Evolutionary conservation across 2,888 invertebrate species (phyloP).

Genomic region (Apotomis turbidana): DNA sequence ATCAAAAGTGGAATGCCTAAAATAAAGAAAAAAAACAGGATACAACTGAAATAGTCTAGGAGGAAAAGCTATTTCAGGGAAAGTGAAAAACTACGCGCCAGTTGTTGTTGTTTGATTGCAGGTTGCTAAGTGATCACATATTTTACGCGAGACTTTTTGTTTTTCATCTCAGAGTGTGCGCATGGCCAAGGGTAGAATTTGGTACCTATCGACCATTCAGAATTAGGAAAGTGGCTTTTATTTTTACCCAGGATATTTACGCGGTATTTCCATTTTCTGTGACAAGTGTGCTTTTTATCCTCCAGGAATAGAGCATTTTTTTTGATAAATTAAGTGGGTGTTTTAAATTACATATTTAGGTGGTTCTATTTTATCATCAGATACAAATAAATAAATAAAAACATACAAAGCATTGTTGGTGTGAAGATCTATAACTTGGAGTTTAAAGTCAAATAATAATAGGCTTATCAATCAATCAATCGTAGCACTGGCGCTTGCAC

Average conservation of each 20-base stretch:
- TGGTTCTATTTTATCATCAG: too few species aligned
- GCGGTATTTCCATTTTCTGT: too few species aligned
- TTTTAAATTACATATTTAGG: too few species aligned
- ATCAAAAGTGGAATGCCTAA: not conserved
- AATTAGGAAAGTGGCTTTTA: constrained; percentile 33
- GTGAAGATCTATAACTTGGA: too few species aligned
- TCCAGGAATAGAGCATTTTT: too few species aligned
- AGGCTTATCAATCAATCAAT: too few species aligned
- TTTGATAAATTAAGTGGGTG: too few species aligned
- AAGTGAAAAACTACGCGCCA: constrained; percentile 68
- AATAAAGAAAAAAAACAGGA: not conserved
- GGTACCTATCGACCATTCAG: constrained; percentile 48
- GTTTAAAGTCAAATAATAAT: too few species aligned
- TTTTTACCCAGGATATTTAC: not conserved
- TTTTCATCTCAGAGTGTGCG: constrained; percentile 59
- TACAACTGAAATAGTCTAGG: constrained; percentile 3
- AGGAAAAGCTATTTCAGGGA: constrained; percentile 54
- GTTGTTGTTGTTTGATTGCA: constrained; percentile 76
- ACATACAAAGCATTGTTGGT: too few species aligned
- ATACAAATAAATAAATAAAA: too few species aligned
- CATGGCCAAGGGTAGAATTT: constrained; percentile 47
- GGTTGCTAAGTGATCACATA: constrained; percentile 82
- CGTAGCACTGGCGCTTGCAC: too few species aligned
- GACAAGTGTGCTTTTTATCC: too few species aligned
- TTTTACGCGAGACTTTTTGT: constrained; percentile 71